These are phyloP conservation scores for Raja brachyura DNA, from an alignment of 2,113 vertebrate species.

Conservation along the genomic window DNA sequence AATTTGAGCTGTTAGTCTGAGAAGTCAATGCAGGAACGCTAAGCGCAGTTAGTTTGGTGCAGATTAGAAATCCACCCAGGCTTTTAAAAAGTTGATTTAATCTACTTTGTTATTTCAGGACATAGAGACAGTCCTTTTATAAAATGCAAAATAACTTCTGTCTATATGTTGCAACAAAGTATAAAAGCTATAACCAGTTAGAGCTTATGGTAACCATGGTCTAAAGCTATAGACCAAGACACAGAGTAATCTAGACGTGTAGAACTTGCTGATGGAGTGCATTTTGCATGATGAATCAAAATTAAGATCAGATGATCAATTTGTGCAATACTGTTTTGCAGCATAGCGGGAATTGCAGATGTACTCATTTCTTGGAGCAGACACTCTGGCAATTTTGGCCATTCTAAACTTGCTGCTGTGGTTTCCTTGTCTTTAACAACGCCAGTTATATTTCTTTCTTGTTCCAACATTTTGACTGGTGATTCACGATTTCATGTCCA, in stretches of 20 bases:
- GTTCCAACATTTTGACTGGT: not conserved
- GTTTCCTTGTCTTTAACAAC: not conserved
- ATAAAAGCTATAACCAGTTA: not conserved
- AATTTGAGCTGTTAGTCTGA: not conserved
- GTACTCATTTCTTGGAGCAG: not conserved
- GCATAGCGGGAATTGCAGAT: not conserved
- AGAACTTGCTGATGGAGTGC: not conserved
- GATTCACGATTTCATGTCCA: not conserved
- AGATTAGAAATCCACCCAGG: not conserved
- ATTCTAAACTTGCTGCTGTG: not conserved
- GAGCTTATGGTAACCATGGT: not conserved
- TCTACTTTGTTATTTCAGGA: not conserved
- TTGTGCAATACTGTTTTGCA: conserved; percentile 21
- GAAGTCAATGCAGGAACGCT: not conserved
- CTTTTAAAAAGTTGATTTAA: not conserved
- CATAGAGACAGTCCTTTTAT: not conserved
- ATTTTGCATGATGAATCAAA: not conserved
- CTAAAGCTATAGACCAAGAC: not conserved
- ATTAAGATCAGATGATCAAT: conserved; percentile 16
- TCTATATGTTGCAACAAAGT: not conserved
- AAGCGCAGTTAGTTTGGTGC: not conserved
- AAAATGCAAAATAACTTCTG: not conserved
- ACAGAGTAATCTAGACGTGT: not conserved
- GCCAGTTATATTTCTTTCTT: not conserved
- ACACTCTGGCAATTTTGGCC: not conserved